Base-by-base conservation (phyloP, 2,888 invertebrate species). In the Nasonia oneida region DNA sequence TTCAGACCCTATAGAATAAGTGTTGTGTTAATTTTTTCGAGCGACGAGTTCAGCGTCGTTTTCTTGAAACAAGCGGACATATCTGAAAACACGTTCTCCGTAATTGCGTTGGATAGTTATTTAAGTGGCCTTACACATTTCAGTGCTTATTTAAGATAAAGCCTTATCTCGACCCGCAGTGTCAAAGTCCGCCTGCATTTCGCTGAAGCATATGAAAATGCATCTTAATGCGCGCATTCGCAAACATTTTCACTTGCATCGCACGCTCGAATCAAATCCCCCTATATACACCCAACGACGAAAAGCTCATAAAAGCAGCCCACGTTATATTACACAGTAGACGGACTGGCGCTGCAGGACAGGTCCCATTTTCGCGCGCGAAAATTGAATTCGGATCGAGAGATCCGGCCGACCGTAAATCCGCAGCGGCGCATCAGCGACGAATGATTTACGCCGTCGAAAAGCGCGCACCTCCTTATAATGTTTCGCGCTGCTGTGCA, bases 381-480 rank as follows among this genome's bases (percentile, higher is more conserved):
- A 75, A 84, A 84, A 83, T 78, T 83, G 47, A 83, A 83, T 83
- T 83, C 73, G 23, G 39, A 83, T 82, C 50, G 15, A 75, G 67
- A 53, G 67, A 67, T 70, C 39, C 53, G 23, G 47, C 47, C 10
- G 12, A 15, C 53, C 73, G 47, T 37, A 29, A 39, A 70, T 73
- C 53, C 67, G 50, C 37, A 33, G 53, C 57, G 6, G 39, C 42
- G 42, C 8, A 42, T 42, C 8, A 42, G 42, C 70, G 15, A 29
- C 29, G 76, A 61, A 53, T 83, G 77, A 83, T 83, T 83, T 83
- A 83, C 77, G 42, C 33, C 42, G 18, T 0, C 47, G 74, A 74
- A 74, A 74, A 74, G 64, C 57, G 73, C 50, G 33, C 67, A 29
- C 57, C 70, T 75, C 76, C 37, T 76, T 67, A 42, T 23, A 23